Conservation (phyloP, 1,140 invertebrate species). For the Trialeurodes vaporariorum region DNA sequence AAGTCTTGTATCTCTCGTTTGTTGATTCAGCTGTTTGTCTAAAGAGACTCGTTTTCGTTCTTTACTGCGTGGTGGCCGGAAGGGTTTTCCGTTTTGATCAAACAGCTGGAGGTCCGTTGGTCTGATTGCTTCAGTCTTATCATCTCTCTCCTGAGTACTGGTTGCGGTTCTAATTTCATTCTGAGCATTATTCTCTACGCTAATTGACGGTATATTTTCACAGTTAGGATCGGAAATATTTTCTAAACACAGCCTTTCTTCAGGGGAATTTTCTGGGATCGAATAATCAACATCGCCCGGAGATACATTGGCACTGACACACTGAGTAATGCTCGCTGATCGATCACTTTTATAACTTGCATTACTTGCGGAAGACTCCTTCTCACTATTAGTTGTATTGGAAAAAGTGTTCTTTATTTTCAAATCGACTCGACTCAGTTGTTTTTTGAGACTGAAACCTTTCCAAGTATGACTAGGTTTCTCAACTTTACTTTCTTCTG, state of each 20-base stretch:
- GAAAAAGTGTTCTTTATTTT: slow-evolving; percentile 57
- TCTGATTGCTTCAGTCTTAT: slow-evolving; percentile 24
- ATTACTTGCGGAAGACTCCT: neutral
- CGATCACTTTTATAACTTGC: neutral
- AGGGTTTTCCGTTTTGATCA: slow-evolving; percentile 44
- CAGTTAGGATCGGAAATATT: neutral
- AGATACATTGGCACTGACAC: neutral
- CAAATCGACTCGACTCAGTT: slow-evolving; percentile 64
- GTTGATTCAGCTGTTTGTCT: slow-evolving; percentile 34
- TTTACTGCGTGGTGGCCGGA: slow-evolving; percentile 46
- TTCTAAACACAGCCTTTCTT: slow-evolving; percentile 4
- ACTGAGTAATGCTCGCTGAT: neutral
- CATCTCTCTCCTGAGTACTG: slow-evolving; percentile 19
- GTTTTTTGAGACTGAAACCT: slow-evolving; percentile 62
- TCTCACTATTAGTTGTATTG: slow-evolving; percentile 5
- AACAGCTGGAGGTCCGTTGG: slow-evolving; percentile 51
- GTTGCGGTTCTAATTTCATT: neutral
- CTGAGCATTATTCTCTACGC: neutral
- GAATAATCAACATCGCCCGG: slow-evolving; percentile 1
- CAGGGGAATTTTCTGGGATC: neutral
- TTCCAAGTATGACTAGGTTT: slow-evolving; percentile 31
- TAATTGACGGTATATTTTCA: neutral
- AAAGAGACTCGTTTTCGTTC: slow-evolving; percentile 37
- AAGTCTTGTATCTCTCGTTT: slow-evolving; percentile 50
- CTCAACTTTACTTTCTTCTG: slow-evolving; percentile 11